A percentile compares a stretch with the other conserved stretches of the same genome.
phyloP scores from a whole-genome alignment of 2,888 invertebrate species.

The Plebejus melissa region DNA sequence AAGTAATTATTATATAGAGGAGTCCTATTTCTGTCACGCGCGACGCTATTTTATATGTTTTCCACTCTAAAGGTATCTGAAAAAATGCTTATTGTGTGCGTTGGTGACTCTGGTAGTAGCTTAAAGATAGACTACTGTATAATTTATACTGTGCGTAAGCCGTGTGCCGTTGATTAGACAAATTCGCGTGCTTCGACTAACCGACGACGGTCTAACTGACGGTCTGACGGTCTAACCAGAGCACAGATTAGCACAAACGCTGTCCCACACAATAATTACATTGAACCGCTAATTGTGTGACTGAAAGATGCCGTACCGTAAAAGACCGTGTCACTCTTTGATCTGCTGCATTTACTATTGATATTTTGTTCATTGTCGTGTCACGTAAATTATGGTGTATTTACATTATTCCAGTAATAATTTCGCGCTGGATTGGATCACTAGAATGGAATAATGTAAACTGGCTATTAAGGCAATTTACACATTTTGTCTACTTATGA shows the following conservation, averaged over 20 bases:
- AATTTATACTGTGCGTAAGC: constrained; percentile 36
- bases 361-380: neutral
- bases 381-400: neutral
- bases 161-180: constrained; percentile 51
- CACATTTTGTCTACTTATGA: neutral
- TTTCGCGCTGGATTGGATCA: too few relatives aligned
- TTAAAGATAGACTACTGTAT: neutral
- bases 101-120: too few relatives aligned
- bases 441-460: too few relatives aligned
- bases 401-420: too few relatives aligned
- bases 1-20: too few relatives aligned
- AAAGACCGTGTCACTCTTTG: neutral
- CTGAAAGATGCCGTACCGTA: neutral
- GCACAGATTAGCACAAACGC: constrained; percentile 48
- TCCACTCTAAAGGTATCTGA: too few relatives aligned
- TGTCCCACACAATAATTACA: constrained; percentile 33
- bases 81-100: too few relatives aligned
- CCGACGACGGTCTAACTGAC: constrained; percentile 34
- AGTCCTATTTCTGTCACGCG: too few relatives aligned
- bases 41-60: too few relatives aligned
- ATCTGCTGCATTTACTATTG: neutral
- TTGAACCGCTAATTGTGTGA: constrained; percentile 28
- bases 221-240: constrained; percentile 4
- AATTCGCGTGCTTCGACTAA: constrained; percentile 47
- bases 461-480: too few relatives aligned